These are phyloP conservation scores for Acromyrmex charruanus DNA, from an alignment of 1,140 invertebrate genomes.

Conservation along the genomic window DNA sequence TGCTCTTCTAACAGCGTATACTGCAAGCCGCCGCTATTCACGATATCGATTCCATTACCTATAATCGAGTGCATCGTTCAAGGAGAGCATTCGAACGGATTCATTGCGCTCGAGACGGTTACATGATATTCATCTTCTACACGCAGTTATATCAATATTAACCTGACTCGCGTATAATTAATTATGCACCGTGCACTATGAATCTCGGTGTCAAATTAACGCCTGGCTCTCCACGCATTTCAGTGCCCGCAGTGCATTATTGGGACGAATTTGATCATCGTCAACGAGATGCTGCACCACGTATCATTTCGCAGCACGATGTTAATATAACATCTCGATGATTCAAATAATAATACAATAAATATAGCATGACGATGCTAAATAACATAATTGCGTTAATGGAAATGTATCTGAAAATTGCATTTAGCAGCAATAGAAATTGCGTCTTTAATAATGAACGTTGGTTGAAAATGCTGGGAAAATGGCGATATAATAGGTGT, in stretches of 20 bases:
- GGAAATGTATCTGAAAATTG: constrained; percentile 14
- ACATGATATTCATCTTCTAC: constrained; percentile 12
- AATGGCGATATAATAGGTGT: constrained; percentile 47
- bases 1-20: constrained; percentile 32
- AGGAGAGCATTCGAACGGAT: constrained; percentile 13
- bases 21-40: background rate
- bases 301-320: background rate
- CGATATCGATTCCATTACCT: constrained; percentile 55
- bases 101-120: background rate
- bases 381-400: constrained; percentile 3
- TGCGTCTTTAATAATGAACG: constrained; percentile 33
- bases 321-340: background rate
- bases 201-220: constrained; percentile 33
- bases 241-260: background rate
- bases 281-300: background rate
- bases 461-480: background rate
- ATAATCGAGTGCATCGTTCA: constrained; percentile 46
- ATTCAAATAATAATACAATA: constrained; percentile 7
- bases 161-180: constrained; percentile 15
- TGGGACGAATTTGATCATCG: background rate
- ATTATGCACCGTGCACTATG: constrained; percentile 32
- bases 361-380: background rate
- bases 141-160: constrained; percentile 32
- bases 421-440: constrained; percentile 2
- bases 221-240: background rate